These are phyloP conservation scores for Taurulus bubalis DNA, from an alignment of 2,113 vertebrate genomes.

Conservation along the genomic window DNA sequence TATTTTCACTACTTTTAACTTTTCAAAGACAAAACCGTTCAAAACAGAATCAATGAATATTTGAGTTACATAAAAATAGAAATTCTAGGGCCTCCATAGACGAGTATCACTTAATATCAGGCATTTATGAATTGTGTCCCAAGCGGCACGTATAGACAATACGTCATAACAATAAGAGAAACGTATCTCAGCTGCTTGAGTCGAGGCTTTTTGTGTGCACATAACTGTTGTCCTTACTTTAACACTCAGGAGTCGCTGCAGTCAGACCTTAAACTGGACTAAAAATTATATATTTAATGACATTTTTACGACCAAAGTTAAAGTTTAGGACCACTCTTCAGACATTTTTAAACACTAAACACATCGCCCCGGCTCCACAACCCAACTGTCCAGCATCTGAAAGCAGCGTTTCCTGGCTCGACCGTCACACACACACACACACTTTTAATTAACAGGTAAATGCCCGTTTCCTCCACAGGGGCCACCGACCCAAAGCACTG, in stretches of 20 bases:
- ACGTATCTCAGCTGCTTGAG: background rate
- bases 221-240: background rate
- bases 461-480: slow-evolving; percentile 14
- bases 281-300: background rate
- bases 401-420: slow-evolving; percentile 27
- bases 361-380: background rate
- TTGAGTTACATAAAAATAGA: background rate
- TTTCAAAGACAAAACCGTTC: background rate
- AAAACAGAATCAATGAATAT: background rate
- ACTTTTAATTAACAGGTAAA: slow-evolving; percentile 41
- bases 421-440: background rate
- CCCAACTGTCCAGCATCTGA: slow-evolving; percentile 20
- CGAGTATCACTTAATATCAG: background rate
- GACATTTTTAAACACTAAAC: background rate
- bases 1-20: background rate
- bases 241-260: background rate
- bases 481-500: background rate
- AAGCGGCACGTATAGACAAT: background rate
- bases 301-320: background rate
- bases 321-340: background rate
- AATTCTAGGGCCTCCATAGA: background rate
- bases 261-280: background rate
- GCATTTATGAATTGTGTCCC: background rate
- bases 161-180: background rate
- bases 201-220: background rate